Evolutionary conservation across 2,888 invertebrate genomes (phyloP), one percentile per base, ranked within the genome.

Genomic region (Criorhina ranunculi): DNA sequence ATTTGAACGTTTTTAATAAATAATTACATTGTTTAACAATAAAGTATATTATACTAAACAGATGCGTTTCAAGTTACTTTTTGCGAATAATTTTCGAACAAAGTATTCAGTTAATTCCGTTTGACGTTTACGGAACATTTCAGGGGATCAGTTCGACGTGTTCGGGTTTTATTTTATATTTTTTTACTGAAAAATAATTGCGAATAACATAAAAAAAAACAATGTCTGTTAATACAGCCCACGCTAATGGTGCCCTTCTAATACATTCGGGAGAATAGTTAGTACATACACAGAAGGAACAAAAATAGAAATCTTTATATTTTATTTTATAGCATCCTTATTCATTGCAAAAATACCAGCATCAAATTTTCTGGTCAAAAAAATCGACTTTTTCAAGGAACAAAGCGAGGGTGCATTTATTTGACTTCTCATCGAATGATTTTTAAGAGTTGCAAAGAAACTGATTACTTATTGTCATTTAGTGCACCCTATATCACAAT

Each of bases 161-260:
- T 15, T 15, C 24, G 24, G 4, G 1, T 24, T 31, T 7, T 8
- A 31, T 31, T 12, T 15, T 1, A 12, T 33, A 15, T 3, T 15
- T 15, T 15, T 33, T 53, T 4, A 5, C 5, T 9, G 6, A 3
- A 31, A 5, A 12, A 12, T n/a, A 31, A 53, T 17, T 11, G 9
- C 4, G 11, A 17, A 40, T 8, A 31, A 2, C 17, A 9, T 6
- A 37, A 9, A 93, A 92, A 90, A 98, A 37, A 9, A 93, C 92
- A 90, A 98, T 99, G 99, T 98, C 98, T 87, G 92, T 99, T 87
- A 99, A 99, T 92, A 98, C 98, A 85, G 97, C 99, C 66, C 98
- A 99, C 92, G 96, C 98, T 70, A 97, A 97, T 90, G 96, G 96
- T 86, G 98, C 98, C 57, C 98, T 99, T 46, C 93, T 99, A 77